These are phyloP conservation scores for Yasuhikotakia modesta DNA, from an alignment of 2,797 vertebrate species.

Conservation along the genomic window DNA sequence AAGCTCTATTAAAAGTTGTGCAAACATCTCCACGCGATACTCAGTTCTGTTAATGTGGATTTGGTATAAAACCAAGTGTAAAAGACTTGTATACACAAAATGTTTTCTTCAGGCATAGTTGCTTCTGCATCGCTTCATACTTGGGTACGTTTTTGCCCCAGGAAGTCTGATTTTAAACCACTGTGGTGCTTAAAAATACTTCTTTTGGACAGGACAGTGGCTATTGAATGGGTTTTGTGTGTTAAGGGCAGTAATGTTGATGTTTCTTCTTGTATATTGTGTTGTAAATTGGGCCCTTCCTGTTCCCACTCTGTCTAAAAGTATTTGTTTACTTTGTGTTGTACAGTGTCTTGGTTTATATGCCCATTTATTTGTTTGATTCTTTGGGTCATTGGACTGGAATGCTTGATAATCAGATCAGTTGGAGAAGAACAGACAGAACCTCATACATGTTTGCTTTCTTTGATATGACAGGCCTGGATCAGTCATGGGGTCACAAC, in stretches of 20 bases:
- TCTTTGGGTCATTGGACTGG: constrained; percentile 20
- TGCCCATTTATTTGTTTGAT: constrained; percentile 3
- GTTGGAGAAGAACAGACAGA: constrained; percentile 12
- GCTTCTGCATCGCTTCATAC: neutral
- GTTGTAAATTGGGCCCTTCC: neutral
- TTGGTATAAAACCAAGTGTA: constrained; percentile 19
- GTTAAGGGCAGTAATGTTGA: neutral
- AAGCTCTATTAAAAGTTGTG: constrained; percentile 41
- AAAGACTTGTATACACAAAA: constrained; percentile 31
- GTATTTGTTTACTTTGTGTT: constrained; percentile 30
- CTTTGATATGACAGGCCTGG: constrained; percentile 34
- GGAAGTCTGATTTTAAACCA: constrained; percentile 6
- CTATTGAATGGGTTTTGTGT: neutral
- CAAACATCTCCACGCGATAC: constrained; percentile 11
- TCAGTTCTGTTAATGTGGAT: constrained; percentile 23
- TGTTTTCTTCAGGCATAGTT: neutral
- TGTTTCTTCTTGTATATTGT: constrained; percentile 15
- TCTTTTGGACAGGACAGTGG: neutral
- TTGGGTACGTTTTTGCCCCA: neutral
- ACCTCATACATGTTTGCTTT: constrained; percentile 24
- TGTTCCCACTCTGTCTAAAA: neutral
- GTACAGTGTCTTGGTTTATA: neutral
- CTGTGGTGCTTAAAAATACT: neutral
- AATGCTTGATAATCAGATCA: constrained; percentile 34
- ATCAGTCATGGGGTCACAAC: constrained; percentile 14